A percentile compares a stretch with the other conserved stretches of the same genome.
Evolutionary conservation across 2,888 invertebrate species (phyloP).

Genomic region (Eristalinus aeneus): DNA sequence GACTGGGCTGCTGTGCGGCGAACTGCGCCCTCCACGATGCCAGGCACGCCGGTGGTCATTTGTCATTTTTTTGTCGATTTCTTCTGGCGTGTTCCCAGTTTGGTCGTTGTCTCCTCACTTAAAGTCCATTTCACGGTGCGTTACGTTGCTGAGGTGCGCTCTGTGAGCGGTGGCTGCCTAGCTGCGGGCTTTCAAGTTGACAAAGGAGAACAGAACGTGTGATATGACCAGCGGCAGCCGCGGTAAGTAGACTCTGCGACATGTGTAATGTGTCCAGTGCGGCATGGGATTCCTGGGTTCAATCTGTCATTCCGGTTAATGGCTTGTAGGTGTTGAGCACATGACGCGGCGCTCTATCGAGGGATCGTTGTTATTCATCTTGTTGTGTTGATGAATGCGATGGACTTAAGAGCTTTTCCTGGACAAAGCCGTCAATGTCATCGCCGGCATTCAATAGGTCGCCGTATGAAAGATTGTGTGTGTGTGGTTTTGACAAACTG

Average conservation of each 20-base stretch:
- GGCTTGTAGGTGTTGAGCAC: constrained; percentile 62
- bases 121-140: constrained; percentile 62
- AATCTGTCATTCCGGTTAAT: constrained; percentile 69
- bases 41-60: constrained; percentile 50
- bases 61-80: constrained; percentile 50
- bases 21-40: not conserved
- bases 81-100: not conserved
- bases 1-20: constrained; percentile 2
- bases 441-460: not conserved
- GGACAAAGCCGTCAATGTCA: not conserved
- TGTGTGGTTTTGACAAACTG: not conserved
- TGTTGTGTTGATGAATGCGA: not conserved
- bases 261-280: constrained; percentile 47
- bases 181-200: constrained; percentile 56
- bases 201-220: constrained; percentile 63
- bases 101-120: constrained; percentile 36
- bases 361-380: constrained; percentile 48
- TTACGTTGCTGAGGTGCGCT: constrained; percentile 39
- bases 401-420: not conserved
- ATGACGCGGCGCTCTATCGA: constrained; percentile 53
- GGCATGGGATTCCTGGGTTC: constrained; percentile 30
- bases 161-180: not conserved
- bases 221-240: constrained; percentile 40
- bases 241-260: constrained; percentile 31
- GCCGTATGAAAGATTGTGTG: not conserved